Base-by-base conservation (phyloP, 2,113 vertebrate genomes). In the Hydrolagus affinis region DNA sequence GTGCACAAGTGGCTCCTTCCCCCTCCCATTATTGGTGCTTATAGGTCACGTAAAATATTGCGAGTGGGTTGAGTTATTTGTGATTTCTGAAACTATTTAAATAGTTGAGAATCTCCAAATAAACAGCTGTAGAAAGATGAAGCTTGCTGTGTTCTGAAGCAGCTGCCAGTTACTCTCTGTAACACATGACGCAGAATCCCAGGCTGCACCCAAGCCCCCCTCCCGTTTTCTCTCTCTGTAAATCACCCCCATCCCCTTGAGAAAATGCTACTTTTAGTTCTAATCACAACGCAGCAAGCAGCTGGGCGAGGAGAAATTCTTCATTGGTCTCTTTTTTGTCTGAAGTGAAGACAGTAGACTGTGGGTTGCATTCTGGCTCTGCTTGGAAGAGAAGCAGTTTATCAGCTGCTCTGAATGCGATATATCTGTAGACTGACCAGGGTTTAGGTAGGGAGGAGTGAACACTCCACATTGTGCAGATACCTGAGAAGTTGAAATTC, bases 121-220 rank as follows among this genome's bases (percentile, higher is more conserved):
- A 83, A 83, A 83, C 78, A 83, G 78, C 78, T 83, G 78, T 83
- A 23, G 62, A 83, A 83, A 83, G 62, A 59, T 83, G 77, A 83
- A 83, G 77, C 59, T 80, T 15, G 59, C 77, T 19, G 17, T 25
- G 32, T 62, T 32, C 25, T 64, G 23, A 28, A 30, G 32, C 62
- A 83, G 62, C 62, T 68, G 78, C 62, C 78, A 66, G 25, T 83
- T 83, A 62, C 78, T 66, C 17, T 68, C 32, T 83, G 11, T 66
- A 62, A 83, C 78, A 83, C n/a, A 68, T 83, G 78, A 83, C 62
- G 62, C 60, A 66, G 78, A 83, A 83, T 66, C 78, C 14, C 62
- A 66, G 62, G 78, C 60, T 83, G 60, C 62, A 83, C 78, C 78
- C 62, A 83, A 19, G 57, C 23, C 12, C 30, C 23, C 28, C 44